Percentiles rank a stretch among this genome's conserved stretches.
Evolutionary conservation across 2,888 invertebrate species (phyloP).

Genomic region (Coenonympha arcania): DNA sequence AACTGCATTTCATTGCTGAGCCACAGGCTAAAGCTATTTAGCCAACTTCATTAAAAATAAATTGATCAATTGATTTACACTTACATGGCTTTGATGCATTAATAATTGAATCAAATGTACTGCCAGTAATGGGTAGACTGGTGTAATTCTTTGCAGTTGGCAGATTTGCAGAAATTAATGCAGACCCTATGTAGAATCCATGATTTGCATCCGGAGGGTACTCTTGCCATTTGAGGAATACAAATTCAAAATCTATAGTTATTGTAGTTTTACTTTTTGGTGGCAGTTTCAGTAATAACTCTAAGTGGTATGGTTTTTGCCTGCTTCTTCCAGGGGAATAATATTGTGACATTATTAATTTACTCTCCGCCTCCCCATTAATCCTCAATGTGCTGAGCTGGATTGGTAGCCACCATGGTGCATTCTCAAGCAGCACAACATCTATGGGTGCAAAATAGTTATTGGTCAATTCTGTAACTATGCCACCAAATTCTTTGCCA

Average conservation of each 20-base stretch:
- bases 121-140: constrained; percentile 80
- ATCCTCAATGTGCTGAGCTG: constrained; percentile 91
- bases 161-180: constrained; percentile 84
- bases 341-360: constrained; percentile 71
- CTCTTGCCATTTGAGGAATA: constrained; percentile 98
- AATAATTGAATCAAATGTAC: constrained; percentile 77
- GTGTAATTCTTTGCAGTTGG: constrained; percentile 87
- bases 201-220: constrained; percentile 99
- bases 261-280: constrained; percentile 85
- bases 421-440: constrained; percentile 88
- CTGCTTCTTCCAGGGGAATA: constrained; percentile 87
- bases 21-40: too few species aligned
- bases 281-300: constrained; percentile 85
- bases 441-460: constrained; percentile 83
- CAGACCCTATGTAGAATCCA: constrained; percentile 95
- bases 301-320: constrained; percentile 88
- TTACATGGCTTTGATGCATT: constrained; percentile 76
- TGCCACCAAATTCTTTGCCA: constrained; percentile 92
- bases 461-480: constrained; percentile 88
- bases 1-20: too few species aligned
- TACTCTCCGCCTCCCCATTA: constrained; percentile 74
- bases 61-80: constrained; percentile 30
- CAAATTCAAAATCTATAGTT: constrained; percentile 92
- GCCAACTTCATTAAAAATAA: too few species aligned
- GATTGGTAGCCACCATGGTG: constrained; percentile 92